Conservation (phyloP, 2,113 vertebrate genomes). For the Actenoides hombroni region DNA sequence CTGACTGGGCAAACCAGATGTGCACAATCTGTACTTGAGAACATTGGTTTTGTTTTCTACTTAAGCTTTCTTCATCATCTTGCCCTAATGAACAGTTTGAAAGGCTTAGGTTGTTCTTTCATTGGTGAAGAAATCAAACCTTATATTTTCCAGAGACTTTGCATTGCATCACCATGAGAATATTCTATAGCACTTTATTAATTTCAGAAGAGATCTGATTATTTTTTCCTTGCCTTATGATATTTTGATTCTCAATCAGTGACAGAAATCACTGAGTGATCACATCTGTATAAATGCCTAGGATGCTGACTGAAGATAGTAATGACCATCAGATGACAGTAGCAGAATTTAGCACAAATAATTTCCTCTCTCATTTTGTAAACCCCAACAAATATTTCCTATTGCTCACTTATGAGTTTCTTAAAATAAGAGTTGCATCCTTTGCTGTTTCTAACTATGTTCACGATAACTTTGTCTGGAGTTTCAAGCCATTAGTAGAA, state of each 20-base stretch:
- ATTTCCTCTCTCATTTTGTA: background rate
- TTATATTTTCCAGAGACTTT: background rate
- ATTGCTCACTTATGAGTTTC: background rate
- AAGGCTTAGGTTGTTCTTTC: background rate
- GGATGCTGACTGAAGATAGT: background rate
- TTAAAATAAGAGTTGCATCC: background rate
- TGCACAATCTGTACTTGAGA: background rate
- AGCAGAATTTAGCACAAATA: background rate
- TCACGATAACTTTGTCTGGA: background rate
- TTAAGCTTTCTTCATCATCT: background rate
- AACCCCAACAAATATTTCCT: background rate
- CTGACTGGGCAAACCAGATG: background rate
- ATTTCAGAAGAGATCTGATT: background rate
- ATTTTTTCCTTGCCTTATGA: background rate
- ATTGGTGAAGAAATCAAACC: background rate
- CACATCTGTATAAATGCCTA: background rate
- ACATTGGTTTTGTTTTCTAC: background rate
- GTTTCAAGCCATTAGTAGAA: background rate
- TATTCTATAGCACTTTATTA: background rate
- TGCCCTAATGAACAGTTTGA: background rate
- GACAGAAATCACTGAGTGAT: background rate
- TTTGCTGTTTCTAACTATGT: background rate
- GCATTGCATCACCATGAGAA: background rate
- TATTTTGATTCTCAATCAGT: background rate
- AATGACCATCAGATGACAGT: background rate